Evolutionary conservation across 2,888 invertebrate species (phyloP), one percentile per base, ranked within the genome.

Genomic region (Dinocampus coccinellae): DNA sequence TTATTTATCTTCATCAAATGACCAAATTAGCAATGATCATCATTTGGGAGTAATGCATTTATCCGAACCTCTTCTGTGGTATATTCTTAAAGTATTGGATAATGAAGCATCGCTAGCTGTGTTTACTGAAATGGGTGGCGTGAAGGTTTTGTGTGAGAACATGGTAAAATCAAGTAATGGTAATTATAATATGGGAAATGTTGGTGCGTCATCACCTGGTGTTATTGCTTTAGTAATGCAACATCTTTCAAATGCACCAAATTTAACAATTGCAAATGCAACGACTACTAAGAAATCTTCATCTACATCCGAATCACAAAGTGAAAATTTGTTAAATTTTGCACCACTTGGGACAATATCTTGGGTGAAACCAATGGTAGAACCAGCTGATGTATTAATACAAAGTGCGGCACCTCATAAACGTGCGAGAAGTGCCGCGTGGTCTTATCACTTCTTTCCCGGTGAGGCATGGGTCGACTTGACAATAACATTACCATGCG

Each of bases 381-480:
- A 96, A 84, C 93, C 96, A 0, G 95, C 97, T 0, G 96, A 97
- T 87, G 94, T 96, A 73, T 90, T 98, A 42, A 94, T 98, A 77
- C 93, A 95, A 84, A 92, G 93, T 65, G 91, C 92, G 1, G 93
- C 95, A 0, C 93, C 96, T 2, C 94, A 95, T 82, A 90, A 96
- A 53, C 90, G 97, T 52, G 95, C 96, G 24, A 91, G 97, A 72
- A 94, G 95, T 1, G 95, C 97, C 3, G 94, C 97, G n/a, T 98
- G 97, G 97, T 94, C 95, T 34, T 97, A 97, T 89, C 96, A 97
- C 89, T 98, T 97, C 89, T 97, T 96, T 89, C 95, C 95, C 34
- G 92, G 93, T 79, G 96, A 97, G 88, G 93, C 94, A 47, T 95
- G 95, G 89, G 93, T 97, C 0, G 97, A 97, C 86, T 90, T 98